Percentiles rank a stretch among this genome's conserved stretches.
Conservation (phyloP, 2,113 vertebrate genomes). For the Antigone vipio region DNA sequence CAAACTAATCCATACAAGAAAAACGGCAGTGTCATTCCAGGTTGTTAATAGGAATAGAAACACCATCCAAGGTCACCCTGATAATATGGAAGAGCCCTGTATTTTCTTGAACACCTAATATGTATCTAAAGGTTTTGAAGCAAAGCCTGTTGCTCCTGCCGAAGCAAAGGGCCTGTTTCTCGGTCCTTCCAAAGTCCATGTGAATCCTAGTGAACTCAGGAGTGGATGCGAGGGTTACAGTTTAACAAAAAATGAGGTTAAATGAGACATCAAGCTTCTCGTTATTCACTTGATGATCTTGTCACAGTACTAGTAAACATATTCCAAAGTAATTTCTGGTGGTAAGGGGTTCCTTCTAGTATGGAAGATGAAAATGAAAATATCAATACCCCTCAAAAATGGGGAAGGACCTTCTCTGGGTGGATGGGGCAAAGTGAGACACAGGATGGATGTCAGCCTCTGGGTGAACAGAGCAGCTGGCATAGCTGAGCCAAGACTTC, state of each 20-base stretch:
- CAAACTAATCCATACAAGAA: not conserved
- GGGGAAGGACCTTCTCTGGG: not conserved
- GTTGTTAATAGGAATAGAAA: not conserved
- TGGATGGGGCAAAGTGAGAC: not conserved
- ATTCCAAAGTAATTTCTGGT: not conserved
- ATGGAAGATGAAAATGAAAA: not conserved
- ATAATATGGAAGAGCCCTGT: not conserved
- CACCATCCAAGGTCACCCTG: not conserved
- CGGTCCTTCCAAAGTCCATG: not conserved
- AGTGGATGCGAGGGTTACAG: not conserved
- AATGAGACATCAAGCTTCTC: not conserved
- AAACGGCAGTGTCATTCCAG: not conserved
- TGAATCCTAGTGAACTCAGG: not conserved
- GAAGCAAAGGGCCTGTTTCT: not conserved
- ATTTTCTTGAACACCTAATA: not conserved
- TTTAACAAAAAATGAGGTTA: not conserved
- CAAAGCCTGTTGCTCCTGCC: not conserved
- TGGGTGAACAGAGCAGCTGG: not conserved
- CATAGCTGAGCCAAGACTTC: not conserved
- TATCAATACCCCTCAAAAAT: not conserved
- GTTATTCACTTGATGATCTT: not conserved
- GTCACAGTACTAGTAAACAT: not conserved
- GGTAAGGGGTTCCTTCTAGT: not conserved
- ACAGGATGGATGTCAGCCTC: not conserved
- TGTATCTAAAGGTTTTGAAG: not conserved